Conservation (phyloP, 1,140 invertebrate genomes). For the Tetramorium alpestre region DNA sequence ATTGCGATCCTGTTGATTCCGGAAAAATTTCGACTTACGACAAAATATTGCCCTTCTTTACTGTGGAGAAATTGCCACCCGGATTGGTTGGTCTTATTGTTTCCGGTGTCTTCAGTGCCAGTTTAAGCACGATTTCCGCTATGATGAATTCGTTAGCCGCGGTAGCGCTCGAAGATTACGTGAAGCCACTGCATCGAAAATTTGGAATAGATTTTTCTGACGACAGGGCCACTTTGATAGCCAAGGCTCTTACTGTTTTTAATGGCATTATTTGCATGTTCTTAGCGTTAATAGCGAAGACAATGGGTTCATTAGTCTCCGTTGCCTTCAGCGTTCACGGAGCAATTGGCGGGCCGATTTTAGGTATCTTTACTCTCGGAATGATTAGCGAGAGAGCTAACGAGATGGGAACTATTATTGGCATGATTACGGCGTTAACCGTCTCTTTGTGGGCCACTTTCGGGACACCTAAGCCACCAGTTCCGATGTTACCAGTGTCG, state of each 20-base stretch:
- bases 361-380: slow-evolving; percentile 92
- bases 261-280: slow-evolving; percentile 90
- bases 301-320: slow-evolving; percentile 91
- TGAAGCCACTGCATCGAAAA: slow-evolving; percentile 84
- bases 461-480: slow-evolving; percentile 90
- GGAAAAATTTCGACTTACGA: slow-evolving; percentile 85
- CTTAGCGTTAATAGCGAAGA: slow-evolving; percentile 90
- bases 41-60: slow-evolving; percentile 87
- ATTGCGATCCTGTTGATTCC: slow-evolving; percentile 91
- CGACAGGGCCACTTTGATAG: slow-evolving; percentile 82
- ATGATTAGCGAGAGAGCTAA: slow-evolving; percentile 90
- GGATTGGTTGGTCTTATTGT: slow-evolving; percentile 89
- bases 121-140: slow-evolving; percentile 94
- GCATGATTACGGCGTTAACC: slow-evolving; percentile 89
- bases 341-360: slow-evolving; percentile 91
- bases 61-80: slow-evolving; percentile 90
- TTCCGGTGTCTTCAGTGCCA: slow-evolving; percentile 89
- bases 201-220: slow-evolving; percentile 73
- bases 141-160: slow-evolving; percentile 94
- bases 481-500: slow-evolving; percentile 87
- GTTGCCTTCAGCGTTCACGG: slow-evolving; percentile 91
- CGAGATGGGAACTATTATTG: slow-evolving; percentile 90
- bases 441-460: slow-evolving; percentile 94
- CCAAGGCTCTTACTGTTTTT: slow-evolving; percentile 88
- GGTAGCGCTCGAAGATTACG: slow-evolving; percentile 94